A percentile compares a stretch with the other conserved stretches of the same genome.
Evolutionary conservation across 1,140 invertebrate species (phyloP).

Genomic region (Harlomillsia oculata): DNA sequence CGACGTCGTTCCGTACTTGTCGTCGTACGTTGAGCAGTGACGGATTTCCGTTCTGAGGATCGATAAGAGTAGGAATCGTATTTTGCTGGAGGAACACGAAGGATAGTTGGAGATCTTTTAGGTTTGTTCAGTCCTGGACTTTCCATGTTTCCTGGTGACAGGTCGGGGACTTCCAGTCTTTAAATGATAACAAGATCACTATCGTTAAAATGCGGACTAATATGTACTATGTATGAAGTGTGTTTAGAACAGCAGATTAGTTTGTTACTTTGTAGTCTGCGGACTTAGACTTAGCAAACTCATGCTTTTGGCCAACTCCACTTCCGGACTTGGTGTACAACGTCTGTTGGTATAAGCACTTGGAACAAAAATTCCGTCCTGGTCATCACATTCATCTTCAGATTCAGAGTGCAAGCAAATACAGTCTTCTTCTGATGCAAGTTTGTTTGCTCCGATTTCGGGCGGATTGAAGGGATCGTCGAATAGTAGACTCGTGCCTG

Average conservation of each 20-base stretch:
- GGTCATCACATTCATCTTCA: conserved; percentile 30
- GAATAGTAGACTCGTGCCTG: conserved; percentile 32
- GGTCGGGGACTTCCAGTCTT: too few species aligned
- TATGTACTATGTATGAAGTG: not conserved
- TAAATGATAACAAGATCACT: not conserved
- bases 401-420: not conserved
- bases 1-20: too few species aligned
- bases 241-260: not conserved
- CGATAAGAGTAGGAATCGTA: not conserved
- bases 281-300: not conserved
- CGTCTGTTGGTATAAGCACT: not conserved
- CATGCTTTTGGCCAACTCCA: conserved; percentile 7
- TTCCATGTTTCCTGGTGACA: too few species aligned
- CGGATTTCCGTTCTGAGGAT: conserved; percentile 1
- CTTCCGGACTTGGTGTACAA: not conserved
- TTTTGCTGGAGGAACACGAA: not conserved
- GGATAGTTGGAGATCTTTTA: not conserved
- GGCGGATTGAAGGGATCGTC: conserved; percentile 34
- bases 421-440: not conserved
- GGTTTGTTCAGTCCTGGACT: too few species aligned
- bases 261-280: not conserved
- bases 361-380: conserved; percentile 11
- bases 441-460: not conserved
- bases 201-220: not conserved
- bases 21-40: not conserved